Evolutionary conservation across 2,888 invertebrate species (phyloP).

Genomic region (Sepioteuthis lessoniana): DNA sequence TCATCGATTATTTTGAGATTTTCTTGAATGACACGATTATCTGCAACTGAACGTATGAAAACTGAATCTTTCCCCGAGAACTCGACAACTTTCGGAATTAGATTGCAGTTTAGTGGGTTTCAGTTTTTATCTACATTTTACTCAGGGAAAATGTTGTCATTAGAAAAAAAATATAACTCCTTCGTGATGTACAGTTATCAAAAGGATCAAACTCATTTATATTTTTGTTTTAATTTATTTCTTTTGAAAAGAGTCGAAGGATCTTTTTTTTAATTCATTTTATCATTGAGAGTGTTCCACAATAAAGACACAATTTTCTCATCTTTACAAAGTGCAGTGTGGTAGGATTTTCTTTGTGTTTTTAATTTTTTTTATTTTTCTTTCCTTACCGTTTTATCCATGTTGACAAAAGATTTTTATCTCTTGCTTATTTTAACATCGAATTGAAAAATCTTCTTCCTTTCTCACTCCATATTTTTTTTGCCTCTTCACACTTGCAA

Average conservation of each 20-base stretch:
- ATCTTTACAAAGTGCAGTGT: neutral
- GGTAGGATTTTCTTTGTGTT: neutral
- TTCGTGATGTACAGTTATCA: too few species aligned
- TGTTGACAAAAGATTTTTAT: slow-evolving; percentile 23
- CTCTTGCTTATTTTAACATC: neutral
- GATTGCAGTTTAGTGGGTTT: neutral
- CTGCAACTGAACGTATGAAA: neutral
- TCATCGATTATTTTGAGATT: too few species aligned
- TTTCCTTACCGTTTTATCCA: neutral
- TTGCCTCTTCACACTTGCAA: neutral
- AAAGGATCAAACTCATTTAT: too few species aligned
- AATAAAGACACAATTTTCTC: neutral
- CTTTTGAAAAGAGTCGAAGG: neutral
- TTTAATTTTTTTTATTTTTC: neutral
- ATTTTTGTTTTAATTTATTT: neutral
- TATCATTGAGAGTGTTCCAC: neutral
- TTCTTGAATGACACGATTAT: too few species aligned
- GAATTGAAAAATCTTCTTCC: neutral
- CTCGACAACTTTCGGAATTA: neutral
- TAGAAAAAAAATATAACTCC: too few species aligned
- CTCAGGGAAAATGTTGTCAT: too few species aligned
- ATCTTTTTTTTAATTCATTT: neutral
- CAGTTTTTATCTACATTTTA: neutral
- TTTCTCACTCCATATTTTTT: neutral
- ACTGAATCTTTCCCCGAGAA: neutral